Evolutionary conservation across 2,797 vertebrate species (phyloP).

Genomic region (Characodon lateralis): DNA sequence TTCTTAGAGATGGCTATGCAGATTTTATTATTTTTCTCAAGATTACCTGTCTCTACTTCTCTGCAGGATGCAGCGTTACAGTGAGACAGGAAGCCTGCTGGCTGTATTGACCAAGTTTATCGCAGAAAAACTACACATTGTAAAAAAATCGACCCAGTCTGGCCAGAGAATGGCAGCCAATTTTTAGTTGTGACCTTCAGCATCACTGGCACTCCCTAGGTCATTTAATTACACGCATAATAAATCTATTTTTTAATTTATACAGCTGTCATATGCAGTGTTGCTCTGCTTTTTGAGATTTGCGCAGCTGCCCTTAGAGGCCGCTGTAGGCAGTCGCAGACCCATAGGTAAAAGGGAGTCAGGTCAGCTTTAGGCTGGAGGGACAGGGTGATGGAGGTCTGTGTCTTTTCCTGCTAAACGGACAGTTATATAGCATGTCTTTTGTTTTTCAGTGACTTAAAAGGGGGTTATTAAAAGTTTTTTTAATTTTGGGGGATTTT

Average conservation of each 20-base stretch:
- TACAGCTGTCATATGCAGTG: not conserved
- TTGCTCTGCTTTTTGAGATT: not conserved
- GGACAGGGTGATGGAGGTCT: not conserved
- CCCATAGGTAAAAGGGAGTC: not conserved
- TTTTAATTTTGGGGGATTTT: not conserved
- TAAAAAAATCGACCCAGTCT: not conserved
- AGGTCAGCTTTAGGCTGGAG: not conserved
- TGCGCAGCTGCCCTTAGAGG: not conserved
- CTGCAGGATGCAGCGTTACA: not conserved
- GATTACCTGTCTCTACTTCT: not conserved
- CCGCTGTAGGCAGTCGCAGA: not conserved
- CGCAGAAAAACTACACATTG: too few relatives aligned
- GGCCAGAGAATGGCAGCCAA: not conserved
- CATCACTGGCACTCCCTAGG: not conserved
- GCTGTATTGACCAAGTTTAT: not conserved
- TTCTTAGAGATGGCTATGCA: not conserved
- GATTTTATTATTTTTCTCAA: not conserved
- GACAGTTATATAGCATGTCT: not conserved
- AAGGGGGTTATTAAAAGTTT: not conserved
- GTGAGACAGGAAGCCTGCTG: not conserved
- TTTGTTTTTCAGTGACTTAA: not conserved
- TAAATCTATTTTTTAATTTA: not conserved
- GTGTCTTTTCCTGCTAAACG: conserved; percentile 4
- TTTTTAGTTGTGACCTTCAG: not conserved
- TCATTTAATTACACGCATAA: not conserved